Evolutionary conservation across 1,140 invertebrate genomes (phyloP).

Genomic region (Calycopis cecrops): DNA sequence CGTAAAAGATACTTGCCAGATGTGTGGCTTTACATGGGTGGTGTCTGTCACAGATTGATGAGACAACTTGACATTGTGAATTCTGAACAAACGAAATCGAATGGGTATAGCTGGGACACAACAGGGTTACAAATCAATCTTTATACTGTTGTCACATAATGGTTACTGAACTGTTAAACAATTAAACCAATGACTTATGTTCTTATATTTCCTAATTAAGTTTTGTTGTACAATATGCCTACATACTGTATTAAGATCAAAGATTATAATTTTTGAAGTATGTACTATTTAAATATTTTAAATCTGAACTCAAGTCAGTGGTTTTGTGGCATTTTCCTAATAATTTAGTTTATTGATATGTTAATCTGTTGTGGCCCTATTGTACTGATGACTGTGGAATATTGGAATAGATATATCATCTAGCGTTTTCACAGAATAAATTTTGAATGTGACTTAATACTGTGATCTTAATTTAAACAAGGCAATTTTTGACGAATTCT

Average conservation of each 20-base stretch:
- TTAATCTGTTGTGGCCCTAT: constrained; percentile 51
- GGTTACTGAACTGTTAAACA: constrained; percentile 33
- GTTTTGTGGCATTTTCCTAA: constrained; percentile 51
- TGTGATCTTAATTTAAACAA: constrained; percentile 74
- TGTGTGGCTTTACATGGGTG: constrained; percentile 65
- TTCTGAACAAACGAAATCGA: constrained; percentile 50
- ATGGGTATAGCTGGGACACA: constrained; percentile 60
- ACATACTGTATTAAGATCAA: constrained; percentile 18
- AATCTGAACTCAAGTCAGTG: constrained; percentile 40
- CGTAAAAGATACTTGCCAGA: constrained; percentile 61
- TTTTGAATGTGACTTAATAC: constrained; percentile 72
- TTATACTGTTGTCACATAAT: constrained; percentile 39
- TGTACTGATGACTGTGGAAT: constrained; percentile 70
- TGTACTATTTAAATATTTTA: constrained; percentile 14
- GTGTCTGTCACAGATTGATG: constrained; percentile 62
- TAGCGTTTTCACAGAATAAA: constrained; percentile 62
- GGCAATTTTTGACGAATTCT: constrained; percentile 70
- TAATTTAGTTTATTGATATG: constrained; percentile 37
- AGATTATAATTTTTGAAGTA: constrained; percentile 8
- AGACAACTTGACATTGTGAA: constrained; percentile 45
- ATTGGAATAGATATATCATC: constrained; percentile 58
- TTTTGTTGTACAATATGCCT: constrained; percentile 27
- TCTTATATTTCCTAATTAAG: constrained; percentile 16
- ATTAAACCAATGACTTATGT: constrained; percentile 38
- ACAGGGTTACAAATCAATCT: constrained; percentile 55